Conservation (phyloP, 2,113 vertebrate species). For the Pygoscelis adeliae region DNA sequence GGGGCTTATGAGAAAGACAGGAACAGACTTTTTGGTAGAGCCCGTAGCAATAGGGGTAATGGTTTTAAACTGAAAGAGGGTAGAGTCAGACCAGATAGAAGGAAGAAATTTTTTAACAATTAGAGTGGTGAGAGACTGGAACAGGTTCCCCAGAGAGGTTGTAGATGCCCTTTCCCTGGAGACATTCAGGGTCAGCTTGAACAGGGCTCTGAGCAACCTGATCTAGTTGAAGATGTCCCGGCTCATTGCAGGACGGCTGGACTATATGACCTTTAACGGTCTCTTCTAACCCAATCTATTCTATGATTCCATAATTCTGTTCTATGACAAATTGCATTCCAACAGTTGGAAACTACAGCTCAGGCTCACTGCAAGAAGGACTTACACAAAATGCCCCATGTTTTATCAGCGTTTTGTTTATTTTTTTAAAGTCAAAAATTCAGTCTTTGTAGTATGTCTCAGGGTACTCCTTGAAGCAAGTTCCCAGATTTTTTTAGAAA, state of each 20-base stretch:
- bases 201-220: background rate
- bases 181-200: background rate
- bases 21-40: background rate
- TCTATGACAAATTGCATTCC: background rate
- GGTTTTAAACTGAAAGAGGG: background rate
- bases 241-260: no score
- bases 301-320: background rate
- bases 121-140: background rate
- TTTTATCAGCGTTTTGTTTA: background rate
- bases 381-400: background rate
- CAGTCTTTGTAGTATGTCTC: background rate
- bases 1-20: background rate
- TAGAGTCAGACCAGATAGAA: background rate
- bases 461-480: background rate
- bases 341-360: background rate
- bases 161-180: background rate
- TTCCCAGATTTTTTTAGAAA: background rate
- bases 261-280: background rate
- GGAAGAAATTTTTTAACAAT: background rate
- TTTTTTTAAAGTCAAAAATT: background rate
- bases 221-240: background rate
- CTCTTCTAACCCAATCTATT: background rate
- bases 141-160: background rate
- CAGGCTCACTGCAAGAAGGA: background rate
- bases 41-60: background rate